A percentile compares a stretch with the other conserved stretches of the same genome.
These are phyloP conservation scores for Linepithema humile DNA, from an alignment of 1,140 invertebrate species.

Conservation along the genomic window DNA sequence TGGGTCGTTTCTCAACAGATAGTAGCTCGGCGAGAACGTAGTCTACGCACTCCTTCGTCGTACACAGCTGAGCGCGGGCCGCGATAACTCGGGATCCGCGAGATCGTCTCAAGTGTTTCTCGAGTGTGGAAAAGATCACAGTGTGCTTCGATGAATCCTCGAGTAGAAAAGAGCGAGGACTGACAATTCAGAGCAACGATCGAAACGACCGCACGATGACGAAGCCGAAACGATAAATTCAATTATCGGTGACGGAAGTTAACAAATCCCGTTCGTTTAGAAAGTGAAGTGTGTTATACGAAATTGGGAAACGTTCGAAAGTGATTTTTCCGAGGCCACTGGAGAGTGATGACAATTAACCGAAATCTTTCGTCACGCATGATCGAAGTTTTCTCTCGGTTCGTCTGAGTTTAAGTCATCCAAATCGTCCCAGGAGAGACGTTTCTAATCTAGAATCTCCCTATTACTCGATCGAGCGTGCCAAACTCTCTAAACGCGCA, in stretches of 20 bases:
- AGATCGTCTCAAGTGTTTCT: constrained; percentile 20
- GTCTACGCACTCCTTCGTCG: constrained; percentile 78
- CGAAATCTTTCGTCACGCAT: constrained; percentile 34
- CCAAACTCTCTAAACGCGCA: constrained; percentile 38
- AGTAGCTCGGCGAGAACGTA: constrained; percentile 79
- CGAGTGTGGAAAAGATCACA: neutral
- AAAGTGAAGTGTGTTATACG: constrained; percentile 59
- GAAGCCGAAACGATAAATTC: neutral
- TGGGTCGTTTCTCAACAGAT: constrained; percentile 82
- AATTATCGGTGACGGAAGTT: neutral
- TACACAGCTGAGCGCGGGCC: constrained; percentile 72
- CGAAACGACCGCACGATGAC: neutral
- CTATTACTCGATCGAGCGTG: constrained; percentile 36
- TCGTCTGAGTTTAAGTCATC: neutral
- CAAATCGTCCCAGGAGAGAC: constrained; percentile 8
- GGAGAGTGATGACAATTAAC: constrained; percentile 73
- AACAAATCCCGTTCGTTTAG: neutral
- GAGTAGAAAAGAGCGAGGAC: neutral
- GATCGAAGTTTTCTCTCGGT: neutral
- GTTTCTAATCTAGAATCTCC: constrained; percentile 45
- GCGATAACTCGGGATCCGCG: constrained; percentile 31
- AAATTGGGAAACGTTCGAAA: constrained; percentile 18
- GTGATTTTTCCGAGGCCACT: constrained; percentile 37
- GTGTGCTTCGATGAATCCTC: neutral
- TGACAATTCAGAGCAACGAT: neutral